Evolutionary conservation across 2,797 vertebrate genomes (phyloP).

Genomic region (Hemibagrus guttatus): DNA sequence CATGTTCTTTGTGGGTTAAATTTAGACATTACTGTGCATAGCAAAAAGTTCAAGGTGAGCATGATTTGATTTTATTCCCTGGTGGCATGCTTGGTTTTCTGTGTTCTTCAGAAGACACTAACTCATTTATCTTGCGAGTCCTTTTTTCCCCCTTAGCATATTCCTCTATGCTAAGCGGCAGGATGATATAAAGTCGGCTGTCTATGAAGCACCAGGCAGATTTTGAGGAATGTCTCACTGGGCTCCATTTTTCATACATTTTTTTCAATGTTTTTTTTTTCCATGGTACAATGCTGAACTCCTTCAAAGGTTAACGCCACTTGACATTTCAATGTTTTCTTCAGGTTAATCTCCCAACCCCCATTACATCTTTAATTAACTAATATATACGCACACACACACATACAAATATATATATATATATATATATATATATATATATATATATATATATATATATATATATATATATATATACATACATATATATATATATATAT

Average conservation of each 20-base stretch:
- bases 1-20: conserved; percentile 70
- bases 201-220: conserved; percentile 70
- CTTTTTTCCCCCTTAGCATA: conserved; percentile 71
- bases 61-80: conserved; percentile 77
- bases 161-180: conserved; percentile 73
- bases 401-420: too few species aligned
- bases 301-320: conserved; percentile 60
- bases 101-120: conserved; percentile 71
- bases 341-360: conserved; percentile 2
- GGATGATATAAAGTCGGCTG: conserved; percentile 72
- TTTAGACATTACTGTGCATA: conserved; percentile 72
- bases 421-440: too few species aligned
- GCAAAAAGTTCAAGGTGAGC: conserved; percentile 77
- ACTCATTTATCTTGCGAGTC: conserved; percentile 80
- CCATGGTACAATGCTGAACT: conserved; percentile 62
- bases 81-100: conserved; percentile 71
- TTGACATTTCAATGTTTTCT: conserved; percentile 23
- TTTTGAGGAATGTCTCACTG: conserved; percentile 66
- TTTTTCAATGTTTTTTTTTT: conserved; percentile 63
- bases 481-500: too few species aligned
- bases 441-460: too few species aligned
- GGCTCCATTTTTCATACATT: conserved; percentile 70
- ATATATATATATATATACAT: too few species aligned
- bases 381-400: too few species aligned
- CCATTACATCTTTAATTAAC: not conserved